These are phyloP conservation scores for Apamea anceps DNA, from an alignment of 2,888 invertebrate genomes.

Conservation along the genomic window DNA sequence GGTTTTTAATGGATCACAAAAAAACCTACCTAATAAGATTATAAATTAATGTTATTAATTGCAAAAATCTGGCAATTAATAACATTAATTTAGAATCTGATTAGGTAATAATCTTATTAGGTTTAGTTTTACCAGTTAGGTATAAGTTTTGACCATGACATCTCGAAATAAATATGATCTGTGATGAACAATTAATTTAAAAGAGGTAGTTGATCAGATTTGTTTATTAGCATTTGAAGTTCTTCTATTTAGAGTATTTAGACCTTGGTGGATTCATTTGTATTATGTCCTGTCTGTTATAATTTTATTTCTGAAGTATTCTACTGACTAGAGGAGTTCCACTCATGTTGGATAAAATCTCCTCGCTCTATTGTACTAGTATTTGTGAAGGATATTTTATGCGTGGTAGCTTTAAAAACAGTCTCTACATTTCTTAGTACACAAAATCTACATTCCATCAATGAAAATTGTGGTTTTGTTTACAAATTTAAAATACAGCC, in stretches of 20 bases:
- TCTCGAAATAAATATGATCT: conserved; percentile 3
- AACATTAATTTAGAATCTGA: too few species aligned
- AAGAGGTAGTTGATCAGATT: neutral
- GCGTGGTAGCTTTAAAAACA: neutral
- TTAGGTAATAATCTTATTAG: too few species aligned
- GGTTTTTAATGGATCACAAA: neutral
- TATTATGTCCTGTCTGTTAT: neutral
- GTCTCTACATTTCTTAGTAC: neutral
- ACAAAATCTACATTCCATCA: neutral
- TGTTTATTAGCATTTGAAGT: neutral
- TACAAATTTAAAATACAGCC: neutral
- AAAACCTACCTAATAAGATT: neutral
- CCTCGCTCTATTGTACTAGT: accelerated
- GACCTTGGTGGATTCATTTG: neutral
- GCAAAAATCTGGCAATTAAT: too few species aligned
- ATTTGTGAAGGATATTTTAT: neutral
- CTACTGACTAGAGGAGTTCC: neutral
- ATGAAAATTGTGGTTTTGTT: neutral
- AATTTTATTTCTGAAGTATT: neutral
- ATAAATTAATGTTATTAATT: neutral
- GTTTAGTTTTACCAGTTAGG: too few species aligned
- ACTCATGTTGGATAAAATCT: neutral
- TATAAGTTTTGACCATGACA: conserved; percentile 27
- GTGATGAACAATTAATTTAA: neutral
- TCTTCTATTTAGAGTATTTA: neutral